A percentile compares a stretch with the other conserved stretches of the same genome.
These are phyloP conservation scores for Popillia japonica DNA, from an alignment of 1,140 invertebrate species.

Conservation along the genomic window DNA sequence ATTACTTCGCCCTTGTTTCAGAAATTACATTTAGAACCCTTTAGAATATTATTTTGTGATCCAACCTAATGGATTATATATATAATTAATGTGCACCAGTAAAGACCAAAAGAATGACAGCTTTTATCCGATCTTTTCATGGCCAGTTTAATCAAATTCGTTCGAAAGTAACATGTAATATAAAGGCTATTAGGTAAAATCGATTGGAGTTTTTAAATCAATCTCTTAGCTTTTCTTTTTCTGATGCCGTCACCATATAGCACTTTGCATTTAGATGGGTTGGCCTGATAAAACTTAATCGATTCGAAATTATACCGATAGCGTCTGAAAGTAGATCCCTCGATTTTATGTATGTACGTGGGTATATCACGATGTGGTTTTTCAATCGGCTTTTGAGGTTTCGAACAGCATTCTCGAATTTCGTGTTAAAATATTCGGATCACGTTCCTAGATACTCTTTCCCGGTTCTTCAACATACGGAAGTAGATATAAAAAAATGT, in stretches of 20 bases:
- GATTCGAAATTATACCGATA: background rate
- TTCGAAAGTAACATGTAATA: background rate
- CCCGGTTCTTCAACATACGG: background rate
- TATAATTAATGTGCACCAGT: too few relatives aligned
- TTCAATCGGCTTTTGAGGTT: background rate
- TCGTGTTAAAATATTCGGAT: background rate
- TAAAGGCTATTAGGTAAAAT: background rate
- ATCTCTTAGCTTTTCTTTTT: background rate
- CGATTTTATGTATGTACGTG: background rate
- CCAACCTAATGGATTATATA: too few relatives aligned
- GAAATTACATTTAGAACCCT: too few relatives aligned
- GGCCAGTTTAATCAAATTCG: background rate
- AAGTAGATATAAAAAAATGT: background rate
- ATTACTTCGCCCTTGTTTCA: too few relatives aligned
- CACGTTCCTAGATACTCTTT: background rate
- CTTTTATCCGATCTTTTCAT: too few relatives aligned
- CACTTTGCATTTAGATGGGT: background rate
- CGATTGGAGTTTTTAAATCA: background rate
- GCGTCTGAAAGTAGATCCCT: background rate
- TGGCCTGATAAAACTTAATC: background rate
- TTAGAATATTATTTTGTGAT: too few relatives aligned
- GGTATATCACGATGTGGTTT: background rate
- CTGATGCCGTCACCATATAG: background rate
- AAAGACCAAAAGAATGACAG: too few relatives aligned
- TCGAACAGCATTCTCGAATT: background rate